Base-by-base conservation (phyloP, 2,888 invertebrate species). In the Ypsolopha sequella region DNA sequence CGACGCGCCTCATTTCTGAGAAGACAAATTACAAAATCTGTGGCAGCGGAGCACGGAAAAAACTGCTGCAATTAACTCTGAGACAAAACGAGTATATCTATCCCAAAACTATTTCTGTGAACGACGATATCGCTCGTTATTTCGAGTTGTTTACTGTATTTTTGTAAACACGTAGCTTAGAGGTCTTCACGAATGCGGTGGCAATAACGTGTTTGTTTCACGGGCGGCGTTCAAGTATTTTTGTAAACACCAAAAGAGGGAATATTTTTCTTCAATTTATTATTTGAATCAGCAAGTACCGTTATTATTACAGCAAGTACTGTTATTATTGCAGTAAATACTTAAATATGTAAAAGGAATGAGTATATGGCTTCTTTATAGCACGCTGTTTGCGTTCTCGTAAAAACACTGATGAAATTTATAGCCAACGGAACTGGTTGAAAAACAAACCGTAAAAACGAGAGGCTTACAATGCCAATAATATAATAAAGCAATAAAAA, bases 1-100 rank as follows among this genome's bases (percentile, higher is more conserved):
- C 82, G 85, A 86, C 84, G 80, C 82, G 85, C 75, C 84, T 84
- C 85, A 85, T 86, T 86, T 86, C 85, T 82, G 66, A 65, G 85
- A 86, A 86, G 85, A 86, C 85, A 86, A 86, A 86, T 86, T 80
- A 85, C 84, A 63, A 75, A 79, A 81, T 78, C 77, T 73, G 64
- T 69, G 76, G 73, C 77, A 74, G 76, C 66, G 70, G 73, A 65
- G 74, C 75, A 71, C 68, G 71, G 73, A 52, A 80, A 84, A 84
- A 85, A 84, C 82, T 76, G 76, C 76, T 72, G 82, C 84, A 86
- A 85, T 85, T 86, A 86, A 85, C 80, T 68, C 70, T 67, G 11
- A 62, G 65, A 64, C 60, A 64, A 63, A 60, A 70, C 73, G 59
- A 70, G 73, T 80, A 82, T 81, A 80, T 71, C 73, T 39, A 41